These are phyloP conservation scores for Dendrolimus punctatus DNA, from an alignment of 1,140 invertebrate genomes.

Conservation along the genomic window DNA sequence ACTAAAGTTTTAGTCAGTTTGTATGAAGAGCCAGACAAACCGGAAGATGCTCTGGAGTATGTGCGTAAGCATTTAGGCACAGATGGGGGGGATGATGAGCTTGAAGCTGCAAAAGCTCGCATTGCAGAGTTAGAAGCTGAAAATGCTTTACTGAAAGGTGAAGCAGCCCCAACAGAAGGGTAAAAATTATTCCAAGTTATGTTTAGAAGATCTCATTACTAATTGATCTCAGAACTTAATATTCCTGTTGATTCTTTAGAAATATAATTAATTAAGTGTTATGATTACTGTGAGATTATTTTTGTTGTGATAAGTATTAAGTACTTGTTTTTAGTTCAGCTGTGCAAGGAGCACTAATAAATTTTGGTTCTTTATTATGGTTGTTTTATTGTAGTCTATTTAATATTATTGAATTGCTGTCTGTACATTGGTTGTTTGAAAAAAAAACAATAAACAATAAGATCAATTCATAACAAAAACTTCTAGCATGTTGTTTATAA, in stretches of 20 bases:
- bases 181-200: slow-evolving; percentile 21
- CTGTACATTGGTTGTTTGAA: no score
- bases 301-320: slow-evolving; percentile 44
- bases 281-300: slow-evolving; percentile 38
- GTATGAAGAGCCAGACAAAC: slow-evolving; percentile 94
- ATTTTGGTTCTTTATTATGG: slow-evolving; percentile 25
- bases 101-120: slow-evolving; percentile 72
- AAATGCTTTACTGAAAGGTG: slow-evolving; percentile 67
- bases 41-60: slow-evolving; percentile 91
- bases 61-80: slow-evolving; percentile 73
- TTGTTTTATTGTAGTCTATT: not conserved
- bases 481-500: no score
- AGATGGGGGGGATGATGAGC: slow-evolving; percentile 61
- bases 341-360: slow-evolving; percentile 37
- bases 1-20: slow-evolving; percentile 91
- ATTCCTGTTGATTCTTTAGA: slow-evolving; percentile 44
- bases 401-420: no score
- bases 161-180: slow-evolving; percentile 54
- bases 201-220: slow-evolving; percentile 30
- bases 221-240: slow-evolving; percentile 44
- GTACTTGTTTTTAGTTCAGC: slow-evolving; percentile 27
- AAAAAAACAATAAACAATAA: no score
- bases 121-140: slow-evolving; percentile 75
- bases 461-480: no score
- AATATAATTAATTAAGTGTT: slow-evolving; percentile 35